Conservation (phyloP, 2,797 vertebrate genomes). For the Nasua narica region DNA sequence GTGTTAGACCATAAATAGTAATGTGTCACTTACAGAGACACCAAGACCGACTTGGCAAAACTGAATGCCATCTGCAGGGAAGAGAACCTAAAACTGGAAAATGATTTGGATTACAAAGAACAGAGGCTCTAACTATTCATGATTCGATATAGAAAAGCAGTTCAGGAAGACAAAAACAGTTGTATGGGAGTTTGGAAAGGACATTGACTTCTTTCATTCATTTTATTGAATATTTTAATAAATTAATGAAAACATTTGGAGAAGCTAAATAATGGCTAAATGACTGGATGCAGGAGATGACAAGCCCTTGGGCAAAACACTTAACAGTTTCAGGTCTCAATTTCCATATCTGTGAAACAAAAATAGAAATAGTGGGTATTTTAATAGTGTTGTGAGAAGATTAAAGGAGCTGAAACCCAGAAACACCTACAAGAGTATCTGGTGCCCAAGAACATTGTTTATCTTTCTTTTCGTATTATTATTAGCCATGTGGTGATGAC, state of each 20-base stretch:
- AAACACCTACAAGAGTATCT: background rate
- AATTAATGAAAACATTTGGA: background rate
- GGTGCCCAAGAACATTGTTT: background rate
- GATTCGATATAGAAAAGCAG: background rate
- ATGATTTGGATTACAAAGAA: background rate
- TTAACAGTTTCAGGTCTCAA: background rate
- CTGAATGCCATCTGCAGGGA: background rate
- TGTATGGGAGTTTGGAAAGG: background rate
- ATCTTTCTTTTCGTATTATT: background rate
- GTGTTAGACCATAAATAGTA: background rate
- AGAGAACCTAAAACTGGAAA: background rate
- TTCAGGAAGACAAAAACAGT: background rate
- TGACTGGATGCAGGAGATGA: background rate
- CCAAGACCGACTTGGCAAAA: background rate
- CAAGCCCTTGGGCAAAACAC: background rate
- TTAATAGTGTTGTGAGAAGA: background rate
- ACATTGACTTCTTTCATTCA: background rate
- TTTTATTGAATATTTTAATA: background rate
- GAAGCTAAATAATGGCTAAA: background rate
- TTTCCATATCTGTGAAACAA: constrained; percentile 3
- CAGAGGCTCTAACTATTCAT: background rate
- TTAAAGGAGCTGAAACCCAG: background rate
- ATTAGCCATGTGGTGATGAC: background rate
- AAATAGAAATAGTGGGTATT: background rate
- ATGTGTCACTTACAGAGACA: background rate